These are phyloP conservation scores for Plotosus lineatus DNA, from an alignment of 2,113 vertebrate genomes.

Conservation along the genomic window DNA sequence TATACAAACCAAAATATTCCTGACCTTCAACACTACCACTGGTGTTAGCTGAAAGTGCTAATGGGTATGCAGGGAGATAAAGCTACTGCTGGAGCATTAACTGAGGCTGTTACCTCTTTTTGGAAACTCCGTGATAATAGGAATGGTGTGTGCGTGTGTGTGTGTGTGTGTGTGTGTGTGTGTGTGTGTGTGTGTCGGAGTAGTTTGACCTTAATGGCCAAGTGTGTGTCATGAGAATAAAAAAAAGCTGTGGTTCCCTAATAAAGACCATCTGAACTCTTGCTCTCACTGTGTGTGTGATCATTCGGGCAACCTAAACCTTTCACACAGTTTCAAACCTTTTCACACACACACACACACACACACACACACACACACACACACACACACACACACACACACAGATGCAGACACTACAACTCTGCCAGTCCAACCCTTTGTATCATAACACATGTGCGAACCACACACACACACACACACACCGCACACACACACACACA, in stretches of 20 bases:
- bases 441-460: too few species aligned
- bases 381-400: conserved; percentile 17
- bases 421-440: too few species aligned
- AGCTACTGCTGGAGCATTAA: background rate
- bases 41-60: background rate
- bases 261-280: conserved; percentile 84
- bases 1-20: too few species aligned
- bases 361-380: conserved; percentile 49
- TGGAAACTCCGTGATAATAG: background rate
- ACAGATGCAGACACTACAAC: too few species aligned
- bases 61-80: background rate
- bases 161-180: background rate
- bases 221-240: conserved; percentile 65
- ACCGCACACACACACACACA: too few species aligned
- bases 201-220: too few species aligned
- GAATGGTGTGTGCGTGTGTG: background rate
- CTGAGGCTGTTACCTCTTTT: background rate
- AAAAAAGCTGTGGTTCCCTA: conserved; percentile 77
- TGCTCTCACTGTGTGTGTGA: background rate
- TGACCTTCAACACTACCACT: too few species aligned
- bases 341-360: conserved; percentile 67
- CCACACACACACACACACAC: too few species aligned
- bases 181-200: background rate
- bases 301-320: too few species aligned
- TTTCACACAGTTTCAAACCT: conserved; percentile 78